A percentile compares a stretch with the other conserved stretches of the same genome.
Evolutionary conservation across 1,140 invertebrate genomes (phyloP).

Genomic region (fruit fly (Drosophila melanogaster)): Release_6_plus_ISO1_MT NT_033777.3:23100001-23100500

Average conservation of each 20-base stretch:
- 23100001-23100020: constrained; percentile 86
- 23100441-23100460: constrained; percentile 93
- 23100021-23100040: constrained; percentile 87
- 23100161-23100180: constrained; percentile 87
- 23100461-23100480: constrained; percentile 96
- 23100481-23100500: constrained; percentile 89
- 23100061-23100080: constrained; percentile 97
- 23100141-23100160: constrained; percentile 94
- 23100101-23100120: constrained; percentile 91
- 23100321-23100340: constrained; percentile 93
- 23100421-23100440: constrained; percentile 95
- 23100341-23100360: constrained; percentile 91
- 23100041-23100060: constrained; percentile 92
- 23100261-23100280: constrained; percentile 55
- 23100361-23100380: constrained; percentile 89
- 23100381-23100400: constrained; percentile 87
- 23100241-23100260: not conserved
- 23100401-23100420: constrained; percentile 89
- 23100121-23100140: constrained; percentile 94
- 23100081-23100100: constrained; percentile 93
- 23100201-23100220: constrained; percentile 87
- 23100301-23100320: constrained; percentile 91
- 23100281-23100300: constrained; percentile 95
- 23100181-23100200: constrained; percentile 91
- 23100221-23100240: not conserved